Base-by-base conservation (phyloP, 2,113 vertebrate species). In the Speoplatyrhinus poulsoni region DNA sequence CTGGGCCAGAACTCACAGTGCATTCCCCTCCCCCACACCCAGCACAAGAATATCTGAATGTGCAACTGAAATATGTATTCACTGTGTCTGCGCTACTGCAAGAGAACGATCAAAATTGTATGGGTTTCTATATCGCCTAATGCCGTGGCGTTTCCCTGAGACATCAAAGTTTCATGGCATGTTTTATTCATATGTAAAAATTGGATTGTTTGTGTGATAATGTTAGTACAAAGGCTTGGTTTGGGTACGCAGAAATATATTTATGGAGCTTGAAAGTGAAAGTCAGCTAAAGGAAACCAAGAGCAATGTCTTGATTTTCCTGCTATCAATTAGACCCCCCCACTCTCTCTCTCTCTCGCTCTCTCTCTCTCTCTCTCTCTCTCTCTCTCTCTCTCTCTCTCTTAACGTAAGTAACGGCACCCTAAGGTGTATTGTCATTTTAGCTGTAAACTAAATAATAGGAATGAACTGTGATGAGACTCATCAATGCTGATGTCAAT, bases 291-390 rank as follows among this genome's bases (percentile, higher is more conserved):
- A 36, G 11, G 70, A 66, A 72, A 65, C 55, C 16, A 53, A 67
- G 77, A 72, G 67, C n/a, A 81, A 82, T 75, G 76, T 61, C 17
- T 52, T 77, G 78, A 89, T 83, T 68, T 73, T 79, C 79, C 65
- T 62, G 66, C 55, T 85, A 82, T 26, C 19, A 26, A 82, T 61
- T 16, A 33, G 56, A 13, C 52, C 58, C 62, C 32, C 8, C 19
- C 55, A 9, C 55, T 58, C 46, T 12, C 36, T 50, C 41, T 33
- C 41, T 32, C 46, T 60, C 12, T 32, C 66, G 16, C 56, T 49
- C 55, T 16, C 48, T 3, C 48, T 49, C 48, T 9, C 48, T 16
- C 32, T 60, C 61, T 62, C 32, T 62, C 53, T 47, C 41, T 49
- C 57, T 9, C 53, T 46, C 54, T 49, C 12, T 55, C 53, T 19